Evolutionary conservation across 2,888 invertebrate genomes (phyloP).

Genomic region (Protophormia terraenovae): DNA sequence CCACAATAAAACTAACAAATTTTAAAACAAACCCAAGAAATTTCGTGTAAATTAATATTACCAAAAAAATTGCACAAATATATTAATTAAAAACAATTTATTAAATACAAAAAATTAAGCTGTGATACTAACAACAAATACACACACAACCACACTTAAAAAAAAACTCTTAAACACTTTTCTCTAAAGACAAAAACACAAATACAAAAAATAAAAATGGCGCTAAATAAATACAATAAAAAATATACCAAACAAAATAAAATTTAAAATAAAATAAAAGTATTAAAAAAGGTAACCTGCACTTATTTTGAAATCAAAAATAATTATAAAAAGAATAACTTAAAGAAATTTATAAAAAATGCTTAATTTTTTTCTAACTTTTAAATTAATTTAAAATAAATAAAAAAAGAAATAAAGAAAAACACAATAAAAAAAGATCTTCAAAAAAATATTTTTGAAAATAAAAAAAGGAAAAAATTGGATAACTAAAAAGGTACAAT

Average conservation of each 20-base stretch:
- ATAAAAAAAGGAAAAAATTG: background rate
- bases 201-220: constrained; percentile 27
- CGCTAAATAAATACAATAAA: constrained; percentile 8
- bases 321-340: background rate
- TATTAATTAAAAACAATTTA: background rate
- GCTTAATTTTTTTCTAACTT: constrained; percentile 15
- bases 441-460: background rate
- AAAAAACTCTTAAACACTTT: background rate
- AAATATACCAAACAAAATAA: too few species aligned
- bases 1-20: too few species aligned
- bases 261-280: constrained; percentile 7
- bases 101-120: constrained; percentile 37
- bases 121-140: constrained; percentile 59
- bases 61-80: background rate
- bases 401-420: background rate
- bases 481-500: too few species aligned
- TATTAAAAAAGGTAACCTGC: constrained; percentile 2
- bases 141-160: background rate
- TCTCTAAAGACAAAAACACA: constrained; percentile 5
- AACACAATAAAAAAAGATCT: background rate
- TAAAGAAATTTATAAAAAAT: background rate
- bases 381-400: background rate
- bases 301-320: constrained; percentile 17
- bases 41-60: background rate
- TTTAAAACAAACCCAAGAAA: too few species aligned